phyloP scores from a whole-genome alignment of 2,113 vertebrate genomes.

The Ailurus styani region DNA sequence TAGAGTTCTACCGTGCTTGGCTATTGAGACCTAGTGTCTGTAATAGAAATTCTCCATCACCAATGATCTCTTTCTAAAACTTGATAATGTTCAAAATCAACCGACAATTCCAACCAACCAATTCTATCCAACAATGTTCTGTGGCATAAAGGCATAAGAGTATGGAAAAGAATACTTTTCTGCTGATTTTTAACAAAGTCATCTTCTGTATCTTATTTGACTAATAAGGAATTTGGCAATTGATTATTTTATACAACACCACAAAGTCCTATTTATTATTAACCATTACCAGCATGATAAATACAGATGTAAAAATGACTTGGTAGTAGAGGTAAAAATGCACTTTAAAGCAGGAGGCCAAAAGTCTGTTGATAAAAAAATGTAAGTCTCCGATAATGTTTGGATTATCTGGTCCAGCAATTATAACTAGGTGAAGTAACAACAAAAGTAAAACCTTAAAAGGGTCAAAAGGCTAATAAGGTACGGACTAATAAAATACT shows the following conservation, averaged over 20 bases:
- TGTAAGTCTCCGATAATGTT: background rate
- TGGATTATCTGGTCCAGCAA: background rate
- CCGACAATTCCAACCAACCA: background rate
- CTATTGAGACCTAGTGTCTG: background rate
- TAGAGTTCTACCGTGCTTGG: background rate
- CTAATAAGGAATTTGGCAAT: background rate
- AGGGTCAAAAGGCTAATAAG: background rate
- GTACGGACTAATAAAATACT: background rate
- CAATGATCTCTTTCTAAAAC: background rate
- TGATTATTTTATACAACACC: background rate
- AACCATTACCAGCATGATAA: background rate
- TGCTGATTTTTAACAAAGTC: background rate
- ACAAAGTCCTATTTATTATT: slow-evolving; percentile 5
- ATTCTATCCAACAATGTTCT: background rate
- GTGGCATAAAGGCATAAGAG: background rate
- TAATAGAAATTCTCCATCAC: background rate
- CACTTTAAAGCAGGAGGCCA: background rate
- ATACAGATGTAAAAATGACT: background rate
- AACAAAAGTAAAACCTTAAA: background rate
- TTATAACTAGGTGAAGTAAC: background rate
- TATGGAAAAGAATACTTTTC: background rate
- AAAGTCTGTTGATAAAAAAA: background rate
- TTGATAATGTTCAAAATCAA: background rate
- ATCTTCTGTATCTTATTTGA: background rate
- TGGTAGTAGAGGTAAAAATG: background rate